Percentiles rank a stretch among this genome's conserved stretches.
These are phyloP conservation scores for Bombus difficillimus DNA, from an alignment of 1,140 invertebrate species.

Conservation along the genomic window DNA sequence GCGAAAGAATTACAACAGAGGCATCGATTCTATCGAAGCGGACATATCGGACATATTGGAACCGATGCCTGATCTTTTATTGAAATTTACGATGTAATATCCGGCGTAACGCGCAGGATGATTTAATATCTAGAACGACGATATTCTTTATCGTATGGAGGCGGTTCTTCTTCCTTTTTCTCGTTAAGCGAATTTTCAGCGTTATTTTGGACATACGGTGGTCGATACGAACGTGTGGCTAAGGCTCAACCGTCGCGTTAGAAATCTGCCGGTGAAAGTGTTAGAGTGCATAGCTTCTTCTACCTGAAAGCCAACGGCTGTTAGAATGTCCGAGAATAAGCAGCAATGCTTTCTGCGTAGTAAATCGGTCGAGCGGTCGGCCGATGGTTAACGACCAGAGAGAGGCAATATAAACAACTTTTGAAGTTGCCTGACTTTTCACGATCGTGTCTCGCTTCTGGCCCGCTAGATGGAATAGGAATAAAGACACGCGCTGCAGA, in stretches of 20 bases:
- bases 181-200: too few species aligned
- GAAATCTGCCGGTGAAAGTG: conserved; percentile 79
- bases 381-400: background rate
- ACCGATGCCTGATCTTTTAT: too few species aligned
- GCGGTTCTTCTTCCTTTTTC: too few species aligned
- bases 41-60: too few species aligned
- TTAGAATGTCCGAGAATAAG: conserved; percentile 55
- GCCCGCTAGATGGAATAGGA: conserved; percentile 12
- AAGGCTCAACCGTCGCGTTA: conserved; percentile 67
- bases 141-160: too few species aligned
- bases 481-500: background rate
- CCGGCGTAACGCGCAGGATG: too few species aligned
- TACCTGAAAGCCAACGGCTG: conserved; percentile 22
- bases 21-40: background rate
- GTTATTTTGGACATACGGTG: background rate
- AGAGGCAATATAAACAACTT: conserved; percentile 23
- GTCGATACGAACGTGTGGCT: conserved; percentile 42
- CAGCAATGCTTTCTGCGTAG: conserved; percentile 44
- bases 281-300: conserved; percentile 65
- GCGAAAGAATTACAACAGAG: background rate
- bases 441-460: background rate
- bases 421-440: background rate
- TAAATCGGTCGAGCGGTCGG: background rate
- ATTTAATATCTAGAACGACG: too few species aligned
- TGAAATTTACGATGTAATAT: too few species aligned